Percentiles rank a stretch among this genome's conserved stretches.
Evolutionary conservation across 2,113 vertebrate genomes (phyloP).

Genomic region (Saimiri boliviensis): DNA sequence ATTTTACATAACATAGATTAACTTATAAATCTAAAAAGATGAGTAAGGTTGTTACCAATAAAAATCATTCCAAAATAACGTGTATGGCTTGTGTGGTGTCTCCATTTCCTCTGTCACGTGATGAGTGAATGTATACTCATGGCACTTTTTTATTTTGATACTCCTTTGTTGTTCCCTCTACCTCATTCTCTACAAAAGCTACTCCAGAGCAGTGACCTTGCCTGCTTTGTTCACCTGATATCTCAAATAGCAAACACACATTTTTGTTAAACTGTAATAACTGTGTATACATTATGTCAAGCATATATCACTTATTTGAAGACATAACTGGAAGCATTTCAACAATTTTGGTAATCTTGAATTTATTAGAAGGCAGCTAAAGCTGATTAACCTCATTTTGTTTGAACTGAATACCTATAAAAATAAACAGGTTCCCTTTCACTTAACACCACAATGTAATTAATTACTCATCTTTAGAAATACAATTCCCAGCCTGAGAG

Average conservation of each 20-base stretch:
- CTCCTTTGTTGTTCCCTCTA: neutral
- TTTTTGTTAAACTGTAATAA: neutral
- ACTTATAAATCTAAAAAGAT: neutral
- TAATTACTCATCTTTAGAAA: neutral
- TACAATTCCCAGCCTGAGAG: neutral
- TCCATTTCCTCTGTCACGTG: neutral
- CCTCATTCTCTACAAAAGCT: neutral
- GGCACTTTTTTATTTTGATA: neutral
- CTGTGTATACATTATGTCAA: neutral
- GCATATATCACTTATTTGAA: neutral
- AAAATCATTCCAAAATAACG: neutral
- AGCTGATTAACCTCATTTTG: neutral
- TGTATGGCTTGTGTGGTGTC: neutral
- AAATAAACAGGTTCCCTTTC: neutral
- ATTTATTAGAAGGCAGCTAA: neutral
- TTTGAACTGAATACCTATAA: neutral
- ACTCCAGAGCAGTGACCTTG: neutral
- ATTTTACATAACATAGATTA: neutral
- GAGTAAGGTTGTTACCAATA: neutral
- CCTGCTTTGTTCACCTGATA: neutral
- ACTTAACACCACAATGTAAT: neutral
- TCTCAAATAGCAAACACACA: neutral
- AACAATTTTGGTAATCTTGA: neutral
- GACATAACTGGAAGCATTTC: conserved; percentile 3
- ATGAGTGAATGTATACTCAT: neutral